Base-by-base conservation (phyloP, 2,113 vertebrate species). In the Himantopus leucocephalus region DNA sequence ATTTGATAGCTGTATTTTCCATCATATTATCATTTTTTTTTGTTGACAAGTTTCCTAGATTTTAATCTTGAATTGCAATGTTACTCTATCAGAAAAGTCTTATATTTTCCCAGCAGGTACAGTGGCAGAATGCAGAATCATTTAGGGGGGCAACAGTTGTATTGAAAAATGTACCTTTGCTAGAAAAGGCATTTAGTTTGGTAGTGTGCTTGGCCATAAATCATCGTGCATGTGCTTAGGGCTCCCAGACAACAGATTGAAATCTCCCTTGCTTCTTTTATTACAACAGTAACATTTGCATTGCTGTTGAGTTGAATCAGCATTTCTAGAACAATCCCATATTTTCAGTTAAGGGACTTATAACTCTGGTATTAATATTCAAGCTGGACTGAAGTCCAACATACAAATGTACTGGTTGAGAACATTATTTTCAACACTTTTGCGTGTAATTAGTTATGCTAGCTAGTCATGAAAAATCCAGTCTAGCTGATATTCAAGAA, bases 21-120 rank as follows among this genome's bases (percentile, higher is more conserved):
- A 92, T 93, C 91, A 48, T 82, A 95, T 95, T 96, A 88, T 94
- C 83, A 88, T 97, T 96, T 48, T 85, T 45, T 97, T 92, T 94
- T 96, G 93, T 97, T 97, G 95, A 97, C 92, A 97, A 66, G 68
- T 97, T 97, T 94, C 93, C 50, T 78, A 96, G 97, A 96, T 97
- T 98, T 98, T 98, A 98, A 98, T 97, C 96, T 97, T 92, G 84
- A 92, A 90, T 96, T 97, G 92, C 80, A 97, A 87, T 92, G 89
- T 96, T 97, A 84, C 87, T 94, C 72, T 94, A 91, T 96, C 89
- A 95, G 83, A 95, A 98, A 97, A 88, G 59, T 47, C 94, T 98
- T 97, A 81, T 91, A 81, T 90, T 98, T 93, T 97, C 92, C 94
- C 60, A 64, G 73, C 39, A 84, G 2, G 91, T 74, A 39, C 75